A percentile compares a stretch with the other conserved stretches of the same genome.
These are phyloP conservation scores for Endomychus coccineus DNA, from an alignment of 2,888 invertebrate species.

Conservation along the genomic window DNA sequence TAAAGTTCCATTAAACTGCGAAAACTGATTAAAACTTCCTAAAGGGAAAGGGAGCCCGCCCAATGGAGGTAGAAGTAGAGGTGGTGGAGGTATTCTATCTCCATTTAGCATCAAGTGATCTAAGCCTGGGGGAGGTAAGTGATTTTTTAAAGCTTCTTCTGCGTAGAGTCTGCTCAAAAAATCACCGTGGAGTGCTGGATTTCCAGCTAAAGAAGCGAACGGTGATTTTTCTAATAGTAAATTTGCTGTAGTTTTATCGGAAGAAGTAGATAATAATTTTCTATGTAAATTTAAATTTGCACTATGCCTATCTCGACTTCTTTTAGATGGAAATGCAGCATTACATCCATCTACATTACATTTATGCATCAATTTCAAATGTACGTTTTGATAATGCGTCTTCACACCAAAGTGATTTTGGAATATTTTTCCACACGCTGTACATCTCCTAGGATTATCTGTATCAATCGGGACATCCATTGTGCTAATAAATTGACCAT, in stretches of 20 bases:
- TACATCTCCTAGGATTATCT: constrained; percentile 85
- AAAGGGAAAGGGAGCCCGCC: constrained; percentile 50
- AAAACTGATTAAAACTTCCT: constrained; percentile 39
- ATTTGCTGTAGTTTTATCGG: constrained; percentile 45
- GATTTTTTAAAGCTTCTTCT: constrained; percentile 57
- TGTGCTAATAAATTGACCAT: constrained; percentile 63
- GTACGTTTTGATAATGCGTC: constrained; percentile 92
- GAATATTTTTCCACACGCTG: constrained; percentile 87
- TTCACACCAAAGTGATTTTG: constrained; percentile 90
- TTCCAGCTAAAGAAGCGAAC: constrained; percentile 51
- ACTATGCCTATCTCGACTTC: constrained; percentile 87
- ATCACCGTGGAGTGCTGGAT: constrained; percentile 67
- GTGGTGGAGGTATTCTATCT: constrained; percentile 49
- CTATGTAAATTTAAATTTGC: constrained; percentile 86
- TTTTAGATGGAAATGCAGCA: constrained; percentile 88
- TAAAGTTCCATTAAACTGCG: constrained; percentile 43
- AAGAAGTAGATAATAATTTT: constrained; percentile 71
- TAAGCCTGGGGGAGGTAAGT: constrained; percentile 43
- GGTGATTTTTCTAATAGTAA: constrained; percentile 46
- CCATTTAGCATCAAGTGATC: constrained; percentile 47
- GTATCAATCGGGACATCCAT: constrained; percentile 85
- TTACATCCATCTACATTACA: constrained; percentile 93
- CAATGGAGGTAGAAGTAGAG: constrained; percentile 53
- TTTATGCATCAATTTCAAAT: constrained; percentile 90
- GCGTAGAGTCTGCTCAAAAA: constrained; percentile 71